These are phyloP conservation scores for Grammomys surdaster DNA, from an alignment of 2,113 vertebrate species.

Conservation along the genomic window DNA sequence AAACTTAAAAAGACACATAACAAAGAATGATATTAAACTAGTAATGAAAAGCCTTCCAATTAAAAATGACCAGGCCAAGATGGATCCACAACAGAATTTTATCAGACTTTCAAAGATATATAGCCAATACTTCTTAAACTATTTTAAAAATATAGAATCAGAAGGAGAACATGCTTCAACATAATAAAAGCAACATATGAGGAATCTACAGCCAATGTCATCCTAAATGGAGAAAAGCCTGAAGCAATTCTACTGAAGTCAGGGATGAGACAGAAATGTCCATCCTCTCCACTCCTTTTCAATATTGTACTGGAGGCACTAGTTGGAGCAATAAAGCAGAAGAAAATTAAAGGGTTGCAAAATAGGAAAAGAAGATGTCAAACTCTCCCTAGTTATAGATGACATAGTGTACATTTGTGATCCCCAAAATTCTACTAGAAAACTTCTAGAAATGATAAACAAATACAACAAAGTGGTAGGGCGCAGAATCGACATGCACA, in stretches of 20 bases:
- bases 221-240: not conserved
- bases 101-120: not conserved
- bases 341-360: not conserved
- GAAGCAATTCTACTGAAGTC: not conserved
- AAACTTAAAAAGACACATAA: not conserved
- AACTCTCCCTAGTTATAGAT: not conserved
- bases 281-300: not conserved
- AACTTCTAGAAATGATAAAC: not conserved
- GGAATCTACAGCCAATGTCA: not conserved
- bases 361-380: not conserved
- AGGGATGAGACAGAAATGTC: not conserved
- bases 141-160: too few species aligned
- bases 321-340: not conserved
- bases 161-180: not conserved
- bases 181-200: not conserved
- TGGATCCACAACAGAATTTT: not conserved
- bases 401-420: not conserved
- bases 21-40: not conserved
- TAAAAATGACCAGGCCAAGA: not conserved
- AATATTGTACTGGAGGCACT: not conserved
- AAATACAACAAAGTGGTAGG: not conserved
- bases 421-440: not conserved
- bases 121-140: not conserved
- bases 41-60: not conserved
- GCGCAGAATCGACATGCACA: not conserved